Evolutionary conservation across 2,888 invertebrate species (phyloP), one percentile per base, ranked within the genome.

Genomic region (Cynaeus angustus): DNA sequence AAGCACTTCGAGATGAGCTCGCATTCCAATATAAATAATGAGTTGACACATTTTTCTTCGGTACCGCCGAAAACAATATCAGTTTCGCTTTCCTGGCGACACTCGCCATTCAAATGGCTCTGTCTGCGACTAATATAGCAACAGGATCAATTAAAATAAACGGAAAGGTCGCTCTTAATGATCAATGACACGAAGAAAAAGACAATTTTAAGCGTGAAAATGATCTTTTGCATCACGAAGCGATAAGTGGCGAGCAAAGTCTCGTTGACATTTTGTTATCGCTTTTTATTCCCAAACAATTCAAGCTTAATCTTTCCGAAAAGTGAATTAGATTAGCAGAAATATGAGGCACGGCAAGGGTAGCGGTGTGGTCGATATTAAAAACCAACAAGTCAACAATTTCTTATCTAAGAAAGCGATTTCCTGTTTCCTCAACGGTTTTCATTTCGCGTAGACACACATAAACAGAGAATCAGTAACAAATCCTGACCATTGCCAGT

Each of bases 21-120:
- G 13, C 50, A 50, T 50, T 50, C 50, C 50, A n/a, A 4, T 30
- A 28, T 55, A 55, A 38, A 38, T 55, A 55, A 38, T 37, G 33
- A 55, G 14, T 16, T 55, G 55, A 55, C 55, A 55, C 55, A 55
- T 55, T 55, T 55, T 21, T 21, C 21, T 21, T 4, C 21, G 1
- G 4, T 38, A 21, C 13, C 1, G n/a, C 3, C 33, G 38, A 16
- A 55, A 41, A 55, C 53, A 33, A 30, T 21, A 21, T 21, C 21
- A 21, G 21, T 21, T 21, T 21, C 21, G 21, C 21, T 21, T 21
- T 21, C 21, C 8, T 21, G 16, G 16, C 10, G 48, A n/a, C 48
- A 21, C 16, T 16, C 5, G 48, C 26, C 16, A 48, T 48, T 48
- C 16, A 48, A 48, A 48, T 48, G 48, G 16, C 48, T 10, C 16